Evolutionary conservation across 1,140 invertebrate species (phyloP), one percentile per base, ranked within the genome.

Genomic region (Drosophila obscura): DNA sequence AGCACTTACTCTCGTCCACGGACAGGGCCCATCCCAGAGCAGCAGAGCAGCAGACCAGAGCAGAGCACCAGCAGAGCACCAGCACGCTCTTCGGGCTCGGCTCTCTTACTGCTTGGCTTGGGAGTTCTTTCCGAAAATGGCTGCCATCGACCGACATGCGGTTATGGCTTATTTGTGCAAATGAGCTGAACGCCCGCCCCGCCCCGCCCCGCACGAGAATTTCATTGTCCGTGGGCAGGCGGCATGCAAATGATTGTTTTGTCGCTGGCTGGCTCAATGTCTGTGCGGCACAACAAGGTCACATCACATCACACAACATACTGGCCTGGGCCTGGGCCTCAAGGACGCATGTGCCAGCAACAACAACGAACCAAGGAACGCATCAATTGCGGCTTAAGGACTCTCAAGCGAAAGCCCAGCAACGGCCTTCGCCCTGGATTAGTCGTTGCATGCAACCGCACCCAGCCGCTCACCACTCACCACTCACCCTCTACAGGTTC

Each of bases 161-260:
- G 78, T 85, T 88, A 87, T 87, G 83, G 83, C 75, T 88, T 88
- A 76, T 87, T 87, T 87, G 83, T 87, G 83, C 72, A 87, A 87
- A 87, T 87, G 83, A 87, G 83, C 72, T 73, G 83, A 19, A 19
- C 19, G 19, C 19, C 19, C 19, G 19, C 19, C 19, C 19, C 19
- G 19, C 19, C 19, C 19, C 19, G 19, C 22, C 22, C 22, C 2
- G 22, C 0, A 0, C 22, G 2, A 1, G 1, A 1, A 79, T 88
- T 87, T 59, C 77, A 87, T 83, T 73, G 79, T 83, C 83, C 80
- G 63, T 69, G 62, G 66, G 72, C 58, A 61, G 75, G 63, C 26
- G 52, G 73, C 76, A 87, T 87, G 83, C 83, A 87, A 87, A 87
- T 83, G 72, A 78, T 79, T 77, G 52, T 82, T 73, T 82, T 76